Percentiles rank a stretch among this genome's conserved stretches.
These are phyloP conservation scores for Plestiodon gilberti DNA, from an alignment of 2,113 vertebrate genomes.

Conservation along the genomic window DNA sequence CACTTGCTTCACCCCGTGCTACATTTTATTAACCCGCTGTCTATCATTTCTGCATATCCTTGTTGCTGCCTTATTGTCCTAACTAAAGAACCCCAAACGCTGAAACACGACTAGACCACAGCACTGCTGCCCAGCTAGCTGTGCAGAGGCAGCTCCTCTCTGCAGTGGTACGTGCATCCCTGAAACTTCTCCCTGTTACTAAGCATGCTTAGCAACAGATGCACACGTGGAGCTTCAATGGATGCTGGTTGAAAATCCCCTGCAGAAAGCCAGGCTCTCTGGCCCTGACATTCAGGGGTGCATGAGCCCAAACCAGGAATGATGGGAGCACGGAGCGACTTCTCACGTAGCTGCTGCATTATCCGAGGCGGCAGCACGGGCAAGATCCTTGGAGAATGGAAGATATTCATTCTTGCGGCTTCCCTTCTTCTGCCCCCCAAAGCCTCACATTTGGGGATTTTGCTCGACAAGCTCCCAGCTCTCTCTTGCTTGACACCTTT, in stretches of 20 bases:
- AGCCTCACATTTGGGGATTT: background rate
- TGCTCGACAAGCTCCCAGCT: background rate
- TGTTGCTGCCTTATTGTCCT: too few species aligned
- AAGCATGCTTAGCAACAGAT: constrained; percentile 22
- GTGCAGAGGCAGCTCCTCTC: background rate
- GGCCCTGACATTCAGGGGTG: background rate
- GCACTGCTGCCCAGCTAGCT: background rate
- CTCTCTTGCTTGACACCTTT: background rate
- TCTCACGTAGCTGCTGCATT: background rate
- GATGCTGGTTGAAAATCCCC: background rate
- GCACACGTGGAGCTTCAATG: background rate
- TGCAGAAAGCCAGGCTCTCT: background rate
- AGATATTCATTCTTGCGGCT: too few species aligned
- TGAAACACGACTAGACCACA: too few species aligned
- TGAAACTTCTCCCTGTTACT: constrained; percentile 9
- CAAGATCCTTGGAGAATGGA: background rate
- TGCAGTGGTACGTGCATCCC: constrained; percentile 21
- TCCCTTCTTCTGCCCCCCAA: background rate
- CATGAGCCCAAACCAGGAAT: background rate
- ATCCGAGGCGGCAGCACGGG: background rate
- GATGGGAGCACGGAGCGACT: background rate
- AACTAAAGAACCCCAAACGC: too few species aligned
- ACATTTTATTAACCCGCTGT: too few species aligned
- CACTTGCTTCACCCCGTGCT: too few species aligned
- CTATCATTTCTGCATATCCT: too few species aligned